Conservation (phyloP, 2,113 vertebrate species). For the Brachionichthys hirsutus region DNA sequence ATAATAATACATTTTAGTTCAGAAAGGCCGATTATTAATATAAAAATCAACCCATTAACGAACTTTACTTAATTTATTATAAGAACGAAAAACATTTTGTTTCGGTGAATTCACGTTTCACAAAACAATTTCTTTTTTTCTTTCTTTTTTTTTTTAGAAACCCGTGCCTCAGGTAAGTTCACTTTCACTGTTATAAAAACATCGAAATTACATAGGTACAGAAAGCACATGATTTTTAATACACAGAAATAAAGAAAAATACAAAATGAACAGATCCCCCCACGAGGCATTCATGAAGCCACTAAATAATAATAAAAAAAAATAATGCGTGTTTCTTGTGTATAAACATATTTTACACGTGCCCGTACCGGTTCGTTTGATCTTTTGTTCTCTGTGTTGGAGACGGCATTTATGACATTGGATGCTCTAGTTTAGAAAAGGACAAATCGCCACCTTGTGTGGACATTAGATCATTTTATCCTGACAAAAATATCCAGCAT, state of each 20-base stretch:
- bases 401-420: slow-evolving; percentile 31
- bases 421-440: slow-evolving; percentile 34
- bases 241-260: slow-evolving; percentile 87
- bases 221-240: slow-evolving; percentile 85
- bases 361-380: slow-evolving; percentile 74
- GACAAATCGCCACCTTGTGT: slow-evolving; percentile 37
- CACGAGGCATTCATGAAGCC: slow-evolving; percentile 86
- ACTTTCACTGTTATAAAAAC: slow-evolving; percentile 87
- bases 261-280: slow-evolving; percentile 66
- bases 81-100: slow-evolving; percentile 76
- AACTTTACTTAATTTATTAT: slow-evolving; percentile 81
- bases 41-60: slow-evolving; percentile 72
- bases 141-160: slow-evolving; percentile 56
- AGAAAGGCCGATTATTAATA: slow-evolving; percentile 20
- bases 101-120: slow-evolving; percentile 78
- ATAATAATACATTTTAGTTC: slow-evolving; percentile 18
- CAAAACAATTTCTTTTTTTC: slow-evolving; percentile 61
- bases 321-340: slow-evolving; percentile 91
- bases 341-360: slow-evolving; percentile 97
- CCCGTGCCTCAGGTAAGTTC: slow-evolving; percentile 74
- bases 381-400: slow-evolving; percentile 23
- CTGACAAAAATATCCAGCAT: slow-evolving; percentile 49
- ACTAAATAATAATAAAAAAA: slow-evolving; percentile 91
- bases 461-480: slow-evolving; percentile 50
- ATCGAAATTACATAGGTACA: slow-evolving; percentile 78